Evolutionary conservation across 2,113 vertebrate genomes (phyloP).

Genomic region (Eupsittula cactorum): DNA sequence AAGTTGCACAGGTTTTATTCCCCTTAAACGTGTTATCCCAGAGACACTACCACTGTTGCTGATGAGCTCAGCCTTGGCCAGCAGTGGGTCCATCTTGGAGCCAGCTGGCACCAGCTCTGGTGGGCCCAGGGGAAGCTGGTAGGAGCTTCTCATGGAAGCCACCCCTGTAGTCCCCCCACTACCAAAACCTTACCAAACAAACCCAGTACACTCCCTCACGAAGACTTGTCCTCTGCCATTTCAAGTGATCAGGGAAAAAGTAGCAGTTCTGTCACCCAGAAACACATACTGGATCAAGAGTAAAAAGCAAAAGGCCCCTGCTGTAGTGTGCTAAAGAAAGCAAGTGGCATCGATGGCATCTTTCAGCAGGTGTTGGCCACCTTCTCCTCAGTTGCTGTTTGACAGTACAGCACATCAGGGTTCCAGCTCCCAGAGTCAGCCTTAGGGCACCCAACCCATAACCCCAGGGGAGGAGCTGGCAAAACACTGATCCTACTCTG

Average conservation of each 20-base stretch:
- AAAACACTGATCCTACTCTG: not conserved
- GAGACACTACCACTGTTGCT: not conserved
- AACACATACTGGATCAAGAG: not conserved
- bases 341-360: accelerated
- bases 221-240: not conserved
- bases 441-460: not conserved
- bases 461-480: not conserved
- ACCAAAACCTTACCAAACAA: not conserved
- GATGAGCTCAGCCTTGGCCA: not conserved
- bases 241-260: not conserved
- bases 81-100: not conserved
- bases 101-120: not conserved
- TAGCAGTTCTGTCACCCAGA: not conserved
- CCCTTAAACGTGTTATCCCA: not conserved
- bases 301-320: not conserved
- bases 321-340: not conserved
- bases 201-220: accelerated
- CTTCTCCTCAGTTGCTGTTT: not conserved
- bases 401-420: not conserved
- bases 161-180: not conserved
- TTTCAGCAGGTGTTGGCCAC: not conserved
- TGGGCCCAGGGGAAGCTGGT: not conserved
- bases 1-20: not conserved
- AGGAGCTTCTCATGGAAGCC: not conserved
- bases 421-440: not conserved